Base-by-base conservation (phyloP, 1,140 invertebrate species). In the Bombus sylvicola region DNA sequence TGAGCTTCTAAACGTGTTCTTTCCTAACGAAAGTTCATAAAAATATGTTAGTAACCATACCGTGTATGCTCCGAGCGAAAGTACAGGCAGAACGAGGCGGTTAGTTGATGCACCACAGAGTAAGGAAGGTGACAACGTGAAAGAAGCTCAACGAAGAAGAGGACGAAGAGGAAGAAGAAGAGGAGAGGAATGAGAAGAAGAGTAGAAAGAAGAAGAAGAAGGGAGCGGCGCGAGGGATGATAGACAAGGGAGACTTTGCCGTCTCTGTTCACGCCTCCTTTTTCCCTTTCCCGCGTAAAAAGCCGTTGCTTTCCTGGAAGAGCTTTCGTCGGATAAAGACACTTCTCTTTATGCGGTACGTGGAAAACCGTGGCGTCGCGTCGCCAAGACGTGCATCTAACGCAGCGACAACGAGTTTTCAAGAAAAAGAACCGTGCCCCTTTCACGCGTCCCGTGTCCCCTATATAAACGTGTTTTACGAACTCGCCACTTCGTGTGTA, bases 271-370 rank as follows among this genome's bases (percentile, higher is more conserved):
- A 71, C 75, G 72, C 59, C 76, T 73, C 80, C 68, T 83, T 83
- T 78, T 72, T 53, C 57, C 57, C 47, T 28, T 22, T 5, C 34
- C 37, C 76, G 10, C 28, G 43, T 68, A 47, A 39, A 87, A 89
- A 77, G 66, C 72, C 66, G 59, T 53, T 62, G 79, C 88, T 74
- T 83, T 84, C 73, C 75, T 73, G 85, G 74, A 59, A 90, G 87
- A 89, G 88, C 88, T 89, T 89, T 89, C 85, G 59, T 37, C 68
- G 85, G 85, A 87, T 89, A 85, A 90, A 87, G 89, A 90, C 85
- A 69, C 75, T 87, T 83, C 81, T 77, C 81, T 90, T 90, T 90
- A 90, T 84, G 85, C 88, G 88, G 81, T 75, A 89, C 89, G 85
- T 87, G 88, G 77, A 78, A 90, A 83, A 86, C 69, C 78, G 85